Evolutionary conservation across 2,113 vertebrate genomes (phyloP), one percentile per base, ranked within the genome.

Genomic region (Tragelaphus imberbis): DNA sequence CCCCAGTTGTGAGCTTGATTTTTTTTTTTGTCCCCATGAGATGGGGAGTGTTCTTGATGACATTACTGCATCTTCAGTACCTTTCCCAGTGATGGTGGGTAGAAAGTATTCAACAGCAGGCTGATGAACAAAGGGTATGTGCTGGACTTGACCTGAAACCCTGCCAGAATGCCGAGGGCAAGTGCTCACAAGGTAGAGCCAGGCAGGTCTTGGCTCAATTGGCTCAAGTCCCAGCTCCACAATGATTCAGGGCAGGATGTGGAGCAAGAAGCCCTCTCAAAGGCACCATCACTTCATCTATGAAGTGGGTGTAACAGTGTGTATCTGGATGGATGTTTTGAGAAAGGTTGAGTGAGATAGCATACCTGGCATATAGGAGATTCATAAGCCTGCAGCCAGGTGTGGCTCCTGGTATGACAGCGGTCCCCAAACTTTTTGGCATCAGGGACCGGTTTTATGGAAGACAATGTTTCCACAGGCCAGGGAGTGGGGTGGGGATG

Each of bases 191-290:
- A 1, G 6, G 12, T 21, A 68, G 71, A 27, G 36, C 21, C n/a
- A 40, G 30, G 68, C 0, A 5, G 12, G 2, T 14, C 23, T 49
- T 0, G 25, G 77, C 44, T 91, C 77, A 28, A 44, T 49, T 0
- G 25, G 77, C 44, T 91, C 77, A 28, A 44, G 87, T n/a, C 36
- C 71, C 21, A n/a, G 44, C 16, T 51, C 16, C 30, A 4, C 4
- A 4, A 12, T 56, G 63, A 33, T 16, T 15, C n/a, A 14, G 5
- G 56, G 27, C 1, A 0, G 44, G 40, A 49, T 2, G 0, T 5
- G 40, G 49, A 27, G 23, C n/a, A 11, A 23, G 59, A 56, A 77
- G 1, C 15, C 49, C 5, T 86, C 59, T 55, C 68, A 27, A 27
- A 14, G 44, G 23, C 2, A 11, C 68, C 5, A 1, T 40, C 53